Base-by-base conservation (phyloP, 1,140 invertebrate species). In the Dinothrombium tinctorium region DNA sequence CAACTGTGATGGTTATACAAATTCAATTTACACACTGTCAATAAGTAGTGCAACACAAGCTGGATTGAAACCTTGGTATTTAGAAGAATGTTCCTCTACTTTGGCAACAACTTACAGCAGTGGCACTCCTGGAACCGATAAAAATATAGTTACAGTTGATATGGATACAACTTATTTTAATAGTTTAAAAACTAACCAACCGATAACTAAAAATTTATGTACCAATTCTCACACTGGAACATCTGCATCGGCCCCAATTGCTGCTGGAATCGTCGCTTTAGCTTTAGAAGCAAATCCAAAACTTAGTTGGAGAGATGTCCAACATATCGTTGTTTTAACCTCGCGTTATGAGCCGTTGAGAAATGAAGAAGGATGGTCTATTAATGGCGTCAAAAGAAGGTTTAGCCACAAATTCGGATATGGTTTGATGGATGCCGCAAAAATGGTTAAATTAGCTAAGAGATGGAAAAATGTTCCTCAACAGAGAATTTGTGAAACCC, bases 341-440 rank as follows among this genome's bases (percentile, higher is more conserved):
- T 50, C 64, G 41, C 51, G 26, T 51, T 64, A 22, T 53, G 55
- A 14, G 47, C 72, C 69, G 8, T 55, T 76, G 20, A 60, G 60
- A 19, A 55, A 71, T 37, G 51, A 41, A 14, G 48, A 68, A 64
- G 76, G 74, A 2, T 83, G 79, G 79, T 61, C 68, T 49, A 60
- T 60, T 33, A 84, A 84, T 53, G 69, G 60, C 0, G 69, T 67
- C 22, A 76, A 76, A 21, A 65, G 77, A 26, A 69, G 67, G 58
- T 76, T 72, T 55, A 53, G 51, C 25, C 45, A 45, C 55, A 84
- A 89, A 58, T 95, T 94, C 57, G 90, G 92, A 7, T 98, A 95
- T 56, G 92, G 92, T 12, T 59, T 98, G 15, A 92, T 98, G 82
- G 87, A 98, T 61, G 89, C 86, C 3, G 74, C 73, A n/a, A 73